These are phyloP conservation scores for Phalanger gymnotis DNA, from an alignment of 2,797 vertebrate species.

Conservation along the genomic window DNA sequence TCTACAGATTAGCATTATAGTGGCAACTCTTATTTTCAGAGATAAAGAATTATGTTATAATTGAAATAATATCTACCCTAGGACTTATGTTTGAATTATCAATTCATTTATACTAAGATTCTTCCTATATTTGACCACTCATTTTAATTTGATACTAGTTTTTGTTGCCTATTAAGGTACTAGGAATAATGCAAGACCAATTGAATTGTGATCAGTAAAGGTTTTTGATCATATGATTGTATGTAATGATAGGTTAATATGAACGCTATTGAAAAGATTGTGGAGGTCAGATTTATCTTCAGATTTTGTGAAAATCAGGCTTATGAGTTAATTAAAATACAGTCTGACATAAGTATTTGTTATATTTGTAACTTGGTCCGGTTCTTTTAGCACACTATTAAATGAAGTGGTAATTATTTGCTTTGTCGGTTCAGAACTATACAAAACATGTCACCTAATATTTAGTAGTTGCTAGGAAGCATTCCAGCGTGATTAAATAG, in stretches of 20 bases:
- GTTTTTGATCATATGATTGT: conserved; percentile 20
- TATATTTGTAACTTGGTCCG: neutral
- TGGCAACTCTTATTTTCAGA: conserved; percentile 24
- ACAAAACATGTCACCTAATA: neutral
- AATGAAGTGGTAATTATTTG: conserved; percentile 26
- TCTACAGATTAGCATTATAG: conserved; percentile 10
- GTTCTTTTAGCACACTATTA: conserved; percentile 29
- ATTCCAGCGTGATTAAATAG: conserved; percentile 65
- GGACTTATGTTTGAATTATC: neutral
- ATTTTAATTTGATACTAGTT: conserved; percentile 33
- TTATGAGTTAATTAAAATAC: neutral
- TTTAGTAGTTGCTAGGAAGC: conserved; percentile 73
- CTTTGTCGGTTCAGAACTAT: neutral
- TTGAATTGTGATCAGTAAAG: conserved; percentile 37
- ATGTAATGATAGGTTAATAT: conserved; percentile 1
- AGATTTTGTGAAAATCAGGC: neutral
- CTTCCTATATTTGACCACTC: conserved; percentile 12
- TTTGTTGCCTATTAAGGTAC: conserved; percentile 7
- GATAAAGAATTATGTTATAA: conserved; percentile 29
- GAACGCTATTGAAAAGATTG: neutral
- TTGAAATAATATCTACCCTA: conserved; percentile 16
- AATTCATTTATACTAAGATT: conserved; percentile 7
- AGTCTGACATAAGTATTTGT: neutral
- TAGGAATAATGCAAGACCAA: neutral
- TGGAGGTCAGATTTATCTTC: conserved; percentile 2